Evolutionary conservation across 2,113 vertebrate species (phyloP), one percentile per base, ranked within the genome.

Genomic region (Brachirus orientalis): DNA sequence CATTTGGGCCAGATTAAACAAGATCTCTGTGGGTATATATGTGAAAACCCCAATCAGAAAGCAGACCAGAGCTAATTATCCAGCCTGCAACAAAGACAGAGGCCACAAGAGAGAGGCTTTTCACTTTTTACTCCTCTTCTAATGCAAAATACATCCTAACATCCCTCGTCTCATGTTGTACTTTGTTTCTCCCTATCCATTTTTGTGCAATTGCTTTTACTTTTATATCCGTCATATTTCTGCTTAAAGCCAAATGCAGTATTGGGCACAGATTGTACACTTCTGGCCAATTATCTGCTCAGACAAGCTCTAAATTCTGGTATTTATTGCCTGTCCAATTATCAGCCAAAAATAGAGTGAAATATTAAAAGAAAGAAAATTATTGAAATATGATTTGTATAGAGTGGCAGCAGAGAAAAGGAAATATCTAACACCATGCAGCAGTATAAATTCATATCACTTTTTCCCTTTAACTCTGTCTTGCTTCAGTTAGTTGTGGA

Each of bases 1-100:
- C 62, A 45, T 62, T 81, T 84, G 77, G 78, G 59, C 67, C 61
- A 9, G 65, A 77, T 65, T 72, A 74, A 64, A 81, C 47, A n/a
- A 28, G 58, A 65, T 75, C 43, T 60, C 19, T 68, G 55, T 55
- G 48, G 45, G 55, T 48, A 52, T 0, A 16, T 66, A 77, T 75
- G 50, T 79, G 33, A 65, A 75, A 79, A 40, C 44, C 66, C 16
- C 63, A 85, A 65, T 80, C 75, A 65, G 44, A 77, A 72, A 77
- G 44, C 6, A 57, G 69, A 80, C 56, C 53, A 58, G 38, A 64
- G 68, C 16, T 50, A 41, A 75, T 83, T 62, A 43, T 59, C n/a
- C 70, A 64, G 61, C 69, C 62, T 16, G 60, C 63, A 1, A 80
- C 76, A 77, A 81, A 40, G 20, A 36, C 38, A 63, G 48, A 67